A percentile compares a stretch with the other conserved stretches of the same genome.
Conservation (phyloP, 2,797 vertebrate genomes). For the Megalops cyprinoides region DNA sequence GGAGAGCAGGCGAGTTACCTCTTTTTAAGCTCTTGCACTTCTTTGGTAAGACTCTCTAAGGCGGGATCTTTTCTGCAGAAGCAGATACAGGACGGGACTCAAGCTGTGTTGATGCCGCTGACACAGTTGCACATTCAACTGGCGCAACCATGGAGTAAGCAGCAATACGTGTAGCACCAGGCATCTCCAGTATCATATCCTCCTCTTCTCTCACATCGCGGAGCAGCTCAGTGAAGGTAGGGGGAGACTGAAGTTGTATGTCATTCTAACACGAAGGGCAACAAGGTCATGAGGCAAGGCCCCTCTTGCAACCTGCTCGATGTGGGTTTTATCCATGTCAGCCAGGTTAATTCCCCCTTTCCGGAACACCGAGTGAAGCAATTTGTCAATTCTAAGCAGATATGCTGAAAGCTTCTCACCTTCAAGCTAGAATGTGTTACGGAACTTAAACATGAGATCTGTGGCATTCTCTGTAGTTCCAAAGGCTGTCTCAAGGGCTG, state of each 20-base stretch:
- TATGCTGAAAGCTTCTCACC: conserved; percentile 39
- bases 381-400: conserved; percentile 38
- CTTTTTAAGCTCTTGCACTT: not conserved
- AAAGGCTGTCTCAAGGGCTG: conserved; percentile 40
- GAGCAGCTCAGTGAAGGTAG: conserved; percentile 32
- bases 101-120: not conserved
- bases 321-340: conserved; percentile 29
- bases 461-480: conserved; percentile 37
- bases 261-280: conserved; percentile 34
- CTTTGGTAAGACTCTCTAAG: conserved; percentile 6
- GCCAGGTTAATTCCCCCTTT: conserved; percentile 31
- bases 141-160: not conserved
- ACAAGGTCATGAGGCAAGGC: conserved; percentile 30
- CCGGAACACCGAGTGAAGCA: conserved; percentile 26
- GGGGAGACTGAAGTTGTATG: conserved; percentile 24
- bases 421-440: conserved; percentile 27
- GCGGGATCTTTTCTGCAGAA: not conserved
- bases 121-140: conserved; percentile 1
- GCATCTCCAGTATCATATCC: conserved; percentile 17
- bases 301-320: conserved; percentile 38
- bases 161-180: too few species aligned
- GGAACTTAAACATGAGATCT: conserved; percentile 34
- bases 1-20: conserved; percentile 13
- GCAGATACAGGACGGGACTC: not conserved
- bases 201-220: conserved; percentile 31